Evolutionary conservation across 2,797 vertebrate species (phyloP), one percentile per base, ranked within the genome.

Genomic region (Cyclura pinguis): DNA sequence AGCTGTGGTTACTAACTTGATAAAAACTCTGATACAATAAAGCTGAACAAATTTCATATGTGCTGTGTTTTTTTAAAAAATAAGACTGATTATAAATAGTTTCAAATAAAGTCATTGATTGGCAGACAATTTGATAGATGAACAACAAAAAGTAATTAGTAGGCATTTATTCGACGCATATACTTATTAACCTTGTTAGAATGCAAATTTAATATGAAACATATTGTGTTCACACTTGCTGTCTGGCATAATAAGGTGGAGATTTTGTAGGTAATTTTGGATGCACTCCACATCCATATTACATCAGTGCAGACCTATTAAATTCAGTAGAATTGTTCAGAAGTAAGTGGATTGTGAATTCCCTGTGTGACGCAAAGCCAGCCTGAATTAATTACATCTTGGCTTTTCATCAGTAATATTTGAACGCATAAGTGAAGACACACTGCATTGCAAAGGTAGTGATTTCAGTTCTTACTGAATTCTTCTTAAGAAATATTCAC

Each of bases 151-250:
- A 77, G 84, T 76, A 91, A 86, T 86, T 89, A 89, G 78, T 57
- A 92, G 80, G 42, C n/a, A 80, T 93, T 24, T 84, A 47, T 55
- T 90, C 14, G 83, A 67, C 92, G n/a, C 86, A 89, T 80, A 67
- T 20, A 90, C 81, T 35, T n/a, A 24, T 87, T 93, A 91, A 80
- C 72, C 42, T 59, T 91, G 86, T 88, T 59, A 94, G 92, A 91
- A 94, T 86, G 84, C 91, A 86, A 27, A 74, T 95, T 94, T 95
- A 90, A 88, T 86, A 47, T 92, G 3, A 64, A 84, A 69, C 47
- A 89, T 74, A 90, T 92, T 88, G 72, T 77, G 57, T 24, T 59
- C 89, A 35, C 82, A 10, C 50, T 93, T 89, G 50, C 22, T 76
- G 29, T 77, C 57, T 86, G 35, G 87, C 86, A 89, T 86, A 83